Evolutionary conservation across 2,797 vertebrate species (phyloP).

Genomic region (Diceros bicornis): DNA sequence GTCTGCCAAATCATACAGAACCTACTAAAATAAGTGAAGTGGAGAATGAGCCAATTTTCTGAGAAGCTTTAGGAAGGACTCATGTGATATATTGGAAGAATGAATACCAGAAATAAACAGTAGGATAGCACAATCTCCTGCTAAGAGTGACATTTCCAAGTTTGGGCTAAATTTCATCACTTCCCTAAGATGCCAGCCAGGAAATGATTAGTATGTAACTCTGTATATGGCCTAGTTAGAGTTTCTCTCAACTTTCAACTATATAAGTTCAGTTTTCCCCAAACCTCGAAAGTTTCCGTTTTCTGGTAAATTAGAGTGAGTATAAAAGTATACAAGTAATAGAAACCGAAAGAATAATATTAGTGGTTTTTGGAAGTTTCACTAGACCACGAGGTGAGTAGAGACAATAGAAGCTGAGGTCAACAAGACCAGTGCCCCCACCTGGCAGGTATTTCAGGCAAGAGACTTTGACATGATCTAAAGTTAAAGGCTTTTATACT

Average conservation of each 20-base stretch:
- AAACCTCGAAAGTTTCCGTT: background rate
- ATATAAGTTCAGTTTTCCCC: conserved; percentile 4
- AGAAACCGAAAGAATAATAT: background rate
- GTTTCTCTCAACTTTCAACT: conserved; percentile 20
- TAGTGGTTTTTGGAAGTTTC: conserved; percentile 3
- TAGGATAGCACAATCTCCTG: background rate
- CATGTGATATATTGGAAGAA: background rate
- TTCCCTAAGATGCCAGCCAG: conserved; percentile 3
- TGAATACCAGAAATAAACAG: conserved; percentile 27
- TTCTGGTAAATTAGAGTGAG: conserved; percentile 20
- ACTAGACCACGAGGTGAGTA: background rate
- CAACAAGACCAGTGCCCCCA: background rate
- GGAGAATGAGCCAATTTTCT: conserved; percentile 59
- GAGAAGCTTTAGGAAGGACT: conserved; percentile 37
- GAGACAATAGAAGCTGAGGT: background rate
- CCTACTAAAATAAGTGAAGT: conserved; percentile 32
- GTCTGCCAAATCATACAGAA: conserved; percentile 58
- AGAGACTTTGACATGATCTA: background rate
- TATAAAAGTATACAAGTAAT: background rate
- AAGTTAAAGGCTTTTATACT: background rate
- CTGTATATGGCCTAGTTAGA: conserved; percentile 7
- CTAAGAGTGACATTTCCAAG: conserved; percentile 60
- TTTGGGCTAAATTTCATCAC: conserved; percentile 52
- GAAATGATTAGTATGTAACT: conserved; percentile 29
- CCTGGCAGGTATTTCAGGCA: background rate